Base-by-base conservation (phyloP, 2,113 vertebrate species). In the Paratilapia polleni region DNA sequence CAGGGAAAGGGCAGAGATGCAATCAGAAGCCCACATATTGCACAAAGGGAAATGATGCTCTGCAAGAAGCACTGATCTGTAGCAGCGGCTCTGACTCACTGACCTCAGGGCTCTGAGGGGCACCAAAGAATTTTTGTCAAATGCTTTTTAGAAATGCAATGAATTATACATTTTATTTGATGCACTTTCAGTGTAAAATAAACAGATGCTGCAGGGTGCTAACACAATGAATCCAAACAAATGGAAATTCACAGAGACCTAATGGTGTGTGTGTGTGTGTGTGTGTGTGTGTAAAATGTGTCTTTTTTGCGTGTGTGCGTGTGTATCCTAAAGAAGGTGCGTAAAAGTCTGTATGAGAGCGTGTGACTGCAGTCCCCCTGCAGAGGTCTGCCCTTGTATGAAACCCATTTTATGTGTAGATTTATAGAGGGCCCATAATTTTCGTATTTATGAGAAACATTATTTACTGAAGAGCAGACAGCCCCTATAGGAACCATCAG, bases 341-440 rank as follows among this genome's bases (percentile, higher is more conserved):
- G 52, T 52, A 3, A 26, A 13, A 43, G 38, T 66, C n/a, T 63
- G 52, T 63, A 47, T 64, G 47, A 14, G 24, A 28, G 26, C n/a
- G 76, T 78, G 20, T 19, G 49, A 22, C 26, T 78, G 82, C 13
- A 2, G 68, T 73, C 10, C 28, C 22, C 19, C 19, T 49, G 24
- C 58, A 54, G 49, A 28, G 57, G 6, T 73, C 49, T 14, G 15
- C 8, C 38, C 43, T 68, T 28, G 28, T 4, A 58, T 66, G 82
- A 86, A 88, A 85, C 24, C 84, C 77, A 81, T 56, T 92, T 85
- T 77, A 87, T 80, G 70, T 84, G 81, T 63, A 84, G 81, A 88
- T 88, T 84, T 84, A 87, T 73, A 28, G 75, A 60, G 80, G 80
- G 54, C 54, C 77, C 20, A 10, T 84, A 9, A 86, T 86, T 82